Base-by-base conservation (phyloP, 37 sponge, comb jelly and placozoan genomes). In the Crambe crambe region DNA sequence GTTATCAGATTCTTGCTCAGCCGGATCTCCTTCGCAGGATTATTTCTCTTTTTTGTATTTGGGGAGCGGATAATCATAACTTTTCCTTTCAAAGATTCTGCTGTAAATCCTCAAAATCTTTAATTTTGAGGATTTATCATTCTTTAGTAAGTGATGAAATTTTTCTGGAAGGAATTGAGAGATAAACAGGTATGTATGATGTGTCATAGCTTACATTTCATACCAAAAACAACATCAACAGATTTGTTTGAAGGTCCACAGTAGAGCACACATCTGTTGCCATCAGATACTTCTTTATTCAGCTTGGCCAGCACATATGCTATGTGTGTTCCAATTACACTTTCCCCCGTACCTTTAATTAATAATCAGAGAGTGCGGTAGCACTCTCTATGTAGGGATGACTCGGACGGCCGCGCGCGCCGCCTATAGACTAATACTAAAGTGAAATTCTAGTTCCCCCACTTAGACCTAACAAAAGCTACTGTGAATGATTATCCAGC, bases 181-280 rank as follows among this genome's bases (percentile, higher is more conserved):
- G n/a, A n/a, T n/a, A n/a, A n/a, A n/a, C n/a, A n/a, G n/a, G n/a
- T n/a, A n/a, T n/a, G n/a, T 47, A 47, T 47, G 51, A 6, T 15
- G 51, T 47, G 12, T n/a, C n/a, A n/a, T n/a, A n/a, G n/a, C n/a
- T n/a, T n/a, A n/a, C n/a, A n/a, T 15, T 80, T 25, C n/a, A n/a
- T 84, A 92, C 92, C 71, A 35, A 83, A 58, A 22, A 92, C 92
- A 36, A 87, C 74, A 76, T 92, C 88, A 38, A 92, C 92, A 42
- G 92, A 71, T 30, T 84, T 83, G 40, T 92, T 87, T 20, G 92
- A 87, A 42, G 88, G 85, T 32, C 80, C 88, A 92, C 92, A 87
- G 74, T 92, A 92, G 25, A 92, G 38, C 0, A 92, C 92, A 80
- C 79, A 71, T 26, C 18, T 42, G 12, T 47, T 6, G n/a, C n/a